A percentile compares a stretch with the other conserved stretches of the same genome.
Conservation (phyloP, 1,140 invertebrate species). For the Calliphora vicina region DNA sequence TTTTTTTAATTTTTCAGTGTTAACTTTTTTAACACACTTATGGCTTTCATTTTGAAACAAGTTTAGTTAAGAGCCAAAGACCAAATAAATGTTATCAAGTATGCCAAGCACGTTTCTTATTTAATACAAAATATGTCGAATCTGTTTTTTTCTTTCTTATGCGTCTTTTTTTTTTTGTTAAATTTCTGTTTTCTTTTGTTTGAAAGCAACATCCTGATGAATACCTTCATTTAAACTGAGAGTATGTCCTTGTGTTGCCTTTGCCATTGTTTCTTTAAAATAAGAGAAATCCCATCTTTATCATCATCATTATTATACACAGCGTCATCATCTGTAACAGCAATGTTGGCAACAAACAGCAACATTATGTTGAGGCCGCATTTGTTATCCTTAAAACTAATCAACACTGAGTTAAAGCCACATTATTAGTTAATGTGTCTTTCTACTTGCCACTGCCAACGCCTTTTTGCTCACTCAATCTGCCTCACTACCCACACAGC, state of each 20-base stretch:
- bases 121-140: conserved; percentile 14
- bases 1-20: background rate
- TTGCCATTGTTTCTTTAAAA: background rate
- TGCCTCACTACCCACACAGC: background rate
- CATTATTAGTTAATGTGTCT: conserved; percentile 10
- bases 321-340: background rate
- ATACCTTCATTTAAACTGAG: background rate
- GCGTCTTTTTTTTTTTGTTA: background rate
- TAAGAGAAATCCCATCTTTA: background rate
- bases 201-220: too few relatives aligned
- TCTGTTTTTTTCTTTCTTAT: background rate
- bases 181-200: background rate
- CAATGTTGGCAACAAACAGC: background rate
- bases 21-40: background rate
- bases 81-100: background rate
- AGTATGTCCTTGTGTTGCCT: background rate
- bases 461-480: background rate
- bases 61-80: background rate
- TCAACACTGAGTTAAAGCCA: conserved; percentile 15
- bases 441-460: background rate
- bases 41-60: background rate
- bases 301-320: background rate
- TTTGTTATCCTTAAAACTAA: conserved; percentile 17
- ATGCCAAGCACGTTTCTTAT: conserved; percentile 2
- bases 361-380: background rate